A percentile compares a stretch with the other conserved stretches of the same genome.
These are phyloP conservation scores for Etheostoma nigrum DNA, from an alignment of 2,797 vertebrate genomes.

Conservation along the genomic window DNA sequence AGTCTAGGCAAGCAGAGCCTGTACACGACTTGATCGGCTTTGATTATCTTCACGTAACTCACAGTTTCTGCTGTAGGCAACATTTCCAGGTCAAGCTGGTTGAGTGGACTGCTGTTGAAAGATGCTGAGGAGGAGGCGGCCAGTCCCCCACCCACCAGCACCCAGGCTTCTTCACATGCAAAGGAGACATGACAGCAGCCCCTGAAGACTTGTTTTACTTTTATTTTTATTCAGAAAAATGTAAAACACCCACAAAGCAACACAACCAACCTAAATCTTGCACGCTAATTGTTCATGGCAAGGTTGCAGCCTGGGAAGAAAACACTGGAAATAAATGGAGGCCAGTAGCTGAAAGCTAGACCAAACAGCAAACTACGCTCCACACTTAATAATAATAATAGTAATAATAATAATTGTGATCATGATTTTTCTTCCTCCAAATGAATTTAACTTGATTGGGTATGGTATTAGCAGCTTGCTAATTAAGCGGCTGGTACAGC, in stretches of 20 bases:
- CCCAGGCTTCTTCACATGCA: constrained; percentile 4
- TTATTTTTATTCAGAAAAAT: neutral
- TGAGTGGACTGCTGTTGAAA: constrained; percentile 38
- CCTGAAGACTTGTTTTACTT: neutral
- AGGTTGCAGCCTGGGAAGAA: neutral
- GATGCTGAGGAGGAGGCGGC: constrained; percentile 28
- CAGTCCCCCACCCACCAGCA: neutral
- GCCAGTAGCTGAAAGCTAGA: neutral
- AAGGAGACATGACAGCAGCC: constrained; percentile 29
- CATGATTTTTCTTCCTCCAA: neutral
- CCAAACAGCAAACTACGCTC: neutral
- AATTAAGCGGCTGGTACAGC: constrained; percentile 1
- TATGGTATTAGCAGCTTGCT: constrained; percentile 19
- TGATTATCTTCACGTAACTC: constrained; percentile 30
- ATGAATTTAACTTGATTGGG: constrained; percentile 9
- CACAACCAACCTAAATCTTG: neutral
- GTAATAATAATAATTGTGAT: neutral
- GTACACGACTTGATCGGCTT: constrained; percentile 15
- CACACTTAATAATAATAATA: constrained; percentile 7
- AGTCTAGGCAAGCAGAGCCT: constrained; percentile 7
- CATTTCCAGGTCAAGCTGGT: constrained; percentile 39
- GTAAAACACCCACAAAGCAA: neutral
- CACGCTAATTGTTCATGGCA: neutral
- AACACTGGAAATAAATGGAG: neutral
- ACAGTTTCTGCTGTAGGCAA: constrained; percentile 19